Conservation (phyloP, 35 echinoderm and acorn worm genomes). For the Heliocidaris tuberculata region DNA sequence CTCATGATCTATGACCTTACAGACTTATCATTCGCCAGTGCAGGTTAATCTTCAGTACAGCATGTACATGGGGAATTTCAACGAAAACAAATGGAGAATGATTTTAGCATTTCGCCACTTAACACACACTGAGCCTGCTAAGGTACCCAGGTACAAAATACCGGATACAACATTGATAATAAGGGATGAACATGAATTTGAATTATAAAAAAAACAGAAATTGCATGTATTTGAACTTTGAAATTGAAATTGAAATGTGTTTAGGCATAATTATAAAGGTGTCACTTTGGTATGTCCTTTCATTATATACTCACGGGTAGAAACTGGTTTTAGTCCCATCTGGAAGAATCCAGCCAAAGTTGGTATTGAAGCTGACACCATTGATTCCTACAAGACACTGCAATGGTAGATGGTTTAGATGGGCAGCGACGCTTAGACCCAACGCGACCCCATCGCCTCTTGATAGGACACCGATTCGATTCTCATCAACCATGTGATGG, state of each 20-base stretch:
- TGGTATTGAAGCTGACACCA: slow-evolving; percentile 18
- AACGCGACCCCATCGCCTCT: slow-evolving; percentile 10
- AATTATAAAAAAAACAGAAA: not conserved
- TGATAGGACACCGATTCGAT: not conserved
- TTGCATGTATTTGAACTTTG: not conserved
- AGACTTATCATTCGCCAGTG: too few relatives aligned
- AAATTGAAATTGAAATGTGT: not conserved
- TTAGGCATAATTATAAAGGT: not conserved
- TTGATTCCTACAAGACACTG: slow-evolving; percentile 15
- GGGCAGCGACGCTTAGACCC: not conserved
- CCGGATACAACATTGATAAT: not conserved
- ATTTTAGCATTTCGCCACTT: too few relatives aligned
- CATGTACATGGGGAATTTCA: too few relatives aligned
- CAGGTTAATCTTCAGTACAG: too few relatives aligned
- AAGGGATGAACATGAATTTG: not conserved
- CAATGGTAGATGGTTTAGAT: slow-evolving; percentile 15
- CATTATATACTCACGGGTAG: slow-evolving; percentile 15
- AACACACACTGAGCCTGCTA: too few relatives aligned
- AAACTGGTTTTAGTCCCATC: not conserved
- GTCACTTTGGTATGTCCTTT: not conserved
- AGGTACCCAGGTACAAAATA: not conserved
- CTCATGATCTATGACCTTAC: too few relatives aligned
- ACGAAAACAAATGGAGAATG: too few relatives aligned
- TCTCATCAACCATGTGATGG: not conserved
- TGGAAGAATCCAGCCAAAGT: slow-evolving; percentile 23